These are phyloP conservation scores for Paragorgia papillata DNA, from an alignment of 92 coral and sea anemone genomes.

Conservation along the genomic window DNA sequence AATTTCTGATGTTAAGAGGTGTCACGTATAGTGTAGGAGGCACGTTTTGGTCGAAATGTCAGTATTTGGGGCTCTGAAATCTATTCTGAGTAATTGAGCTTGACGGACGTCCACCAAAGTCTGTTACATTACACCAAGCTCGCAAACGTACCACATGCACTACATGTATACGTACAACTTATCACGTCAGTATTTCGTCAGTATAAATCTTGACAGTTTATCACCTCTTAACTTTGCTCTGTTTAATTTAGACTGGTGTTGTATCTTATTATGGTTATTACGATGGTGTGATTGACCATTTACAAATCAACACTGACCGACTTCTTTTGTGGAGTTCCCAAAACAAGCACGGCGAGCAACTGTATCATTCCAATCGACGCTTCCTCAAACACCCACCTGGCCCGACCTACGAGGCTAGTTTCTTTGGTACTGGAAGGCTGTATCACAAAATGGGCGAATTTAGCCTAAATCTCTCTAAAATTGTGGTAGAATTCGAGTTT, in stretches of 20 bases:
- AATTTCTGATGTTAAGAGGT: too few relatives aligned
- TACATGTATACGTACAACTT: too few relatives aligned
- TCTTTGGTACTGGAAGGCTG: conserved; percentile 63
- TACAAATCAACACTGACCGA: conserved; percentile 48
- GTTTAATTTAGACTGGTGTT: conserved; percentile 1
- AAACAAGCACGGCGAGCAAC: conserved; percentile 28
- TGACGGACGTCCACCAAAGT: too few relatives aligned
- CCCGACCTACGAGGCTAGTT: conserved; percentile 62
- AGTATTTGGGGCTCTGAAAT: too few relatives aligned
- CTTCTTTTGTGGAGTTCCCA: conserved; percentile 62
- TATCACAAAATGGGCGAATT: conserved; percentile 64
- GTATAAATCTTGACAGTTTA: too few relatives aligned
- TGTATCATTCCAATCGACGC: conserved; percentile 49
- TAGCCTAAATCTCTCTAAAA: conserved; percentile 42
- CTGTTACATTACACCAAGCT: too few relatives aligned
- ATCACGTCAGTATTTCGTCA: too few relatives aligned
- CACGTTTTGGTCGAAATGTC: too few relatives aligned
- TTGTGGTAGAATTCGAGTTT: conserved; percentile 59
- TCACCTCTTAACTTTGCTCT: too few relatives aligned
- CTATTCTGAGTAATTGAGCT: too few relatives aligned
- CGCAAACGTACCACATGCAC: too few relatives aligned
- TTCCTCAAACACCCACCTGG: conserved; percentile 43
- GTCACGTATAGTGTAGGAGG: too few relatives aligned
- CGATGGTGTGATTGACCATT: conserved; percentile 62
- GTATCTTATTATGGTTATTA: conserved; percentile 38